Conservation (phyloP, 1,140 invertebrate species). For the Charaxes varanes region DNA sequence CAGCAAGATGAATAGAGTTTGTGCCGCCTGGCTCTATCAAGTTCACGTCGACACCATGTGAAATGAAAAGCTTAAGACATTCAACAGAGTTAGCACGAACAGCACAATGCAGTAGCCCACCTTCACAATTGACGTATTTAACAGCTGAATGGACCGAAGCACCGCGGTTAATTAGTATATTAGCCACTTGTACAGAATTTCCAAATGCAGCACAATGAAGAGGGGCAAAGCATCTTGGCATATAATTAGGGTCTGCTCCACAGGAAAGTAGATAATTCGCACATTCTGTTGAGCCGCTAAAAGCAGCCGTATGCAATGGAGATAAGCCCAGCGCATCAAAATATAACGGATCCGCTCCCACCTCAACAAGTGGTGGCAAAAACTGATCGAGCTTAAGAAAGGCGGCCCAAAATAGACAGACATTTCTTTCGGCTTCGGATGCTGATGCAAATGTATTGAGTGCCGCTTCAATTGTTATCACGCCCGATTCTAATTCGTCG, state of each 20-base stretch:
- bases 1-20: slow-evolving; percentile 85
- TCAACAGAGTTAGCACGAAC: slow-evolving; percentile 83
- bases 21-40: slow-evolving; percentile 80
- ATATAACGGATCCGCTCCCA: slow-evolving; percentile 81
- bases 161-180: slow-evolving; percentile 80
- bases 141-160: slow-evolving; percentile 75
- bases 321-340: slow-evolving; percentile 81
- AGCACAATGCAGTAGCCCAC: slow-evolving; percentile 85
- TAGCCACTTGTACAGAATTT: slow-evolving; percentile 82
- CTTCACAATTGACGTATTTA: slow-evolving; percentile 79
- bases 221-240: slow-evolving; percentile 81
- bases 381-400: slow-evolving; percentile 81
- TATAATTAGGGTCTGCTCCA: slow-evolving; percentile 80
- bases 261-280: slow-evolving; percentile 80
- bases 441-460: slow-evolving; percentile 71
- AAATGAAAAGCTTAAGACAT: slow-evolving; percentile 82
- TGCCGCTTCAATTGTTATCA: slow-evolving; percentile 75
- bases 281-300: slow-evolving; percentile 83
- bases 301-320: slow-evolving; percentile 84
- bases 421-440: slow-evolving; percentile 79
- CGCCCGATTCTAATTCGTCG: slow-evolving; percentile 81
- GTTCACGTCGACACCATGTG: slow-evolving; percentile 81
- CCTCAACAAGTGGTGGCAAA: slow-evolving; percentile 75
- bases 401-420: slow-evolving; percentile 81
- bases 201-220: slow-evolving; percentile 89